phyloP scores from a whole-genome alignment of 2,888 invertebrate genomes.

The Eretmocerus hayati region DNA sequence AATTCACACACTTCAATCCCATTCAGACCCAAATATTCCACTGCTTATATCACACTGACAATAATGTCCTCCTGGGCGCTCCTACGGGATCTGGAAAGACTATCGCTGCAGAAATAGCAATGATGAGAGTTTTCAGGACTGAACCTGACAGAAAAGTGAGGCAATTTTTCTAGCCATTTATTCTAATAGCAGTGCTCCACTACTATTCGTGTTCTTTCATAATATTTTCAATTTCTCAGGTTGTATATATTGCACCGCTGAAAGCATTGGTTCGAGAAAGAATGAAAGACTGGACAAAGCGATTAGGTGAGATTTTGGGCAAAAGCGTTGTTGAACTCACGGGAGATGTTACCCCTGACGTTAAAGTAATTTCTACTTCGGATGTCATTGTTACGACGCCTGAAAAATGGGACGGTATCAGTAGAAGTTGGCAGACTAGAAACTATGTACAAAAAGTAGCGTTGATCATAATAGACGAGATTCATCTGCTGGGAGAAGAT shows the following conservation, averaged over 20 bases:
- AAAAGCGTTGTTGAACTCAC: slow-evolving; percentile 92
- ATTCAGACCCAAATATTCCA: slow-evolving; percentile 98
- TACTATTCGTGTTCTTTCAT: too few relatives aligned
- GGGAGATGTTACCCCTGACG: slow-evolving; percentile 85
- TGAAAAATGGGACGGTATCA: slow-evolving; percentile 99
- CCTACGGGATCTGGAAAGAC: slow-evolving; percentile 98
- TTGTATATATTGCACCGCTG: slow-evolving; percentile 96
- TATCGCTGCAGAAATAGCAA: slow-evolving; percentile 94
- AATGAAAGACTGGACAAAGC: slow-evolving; percentile 87
- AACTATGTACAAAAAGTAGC: slow-evolving; percentile 88
- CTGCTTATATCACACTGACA: slow-evolving; percentile 88
- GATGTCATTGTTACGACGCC: slow-evolving; percentile 98
- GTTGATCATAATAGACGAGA: slow-evolving; percentile 94
- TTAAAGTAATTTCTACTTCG: slow-evolving; percentile 72
- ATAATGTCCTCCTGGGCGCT: slow-evolving; percentile 88
- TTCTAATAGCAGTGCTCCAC: too few relatives aligned
- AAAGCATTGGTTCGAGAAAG: slow-evolving; percentile 96
- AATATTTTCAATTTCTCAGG: slow-evolving; percentile 51
- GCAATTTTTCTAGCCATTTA: too few relatives aligned
- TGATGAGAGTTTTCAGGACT: slow-evolving; percentile 81
- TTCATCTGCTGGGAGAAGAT: slow-evolving; percentile 90
- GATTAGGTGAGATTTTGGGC: slow-evolving; percentile 65
- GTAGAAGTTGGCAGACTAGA: slow-evolving; percentile 95
- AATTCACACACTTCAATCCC: slow-evolving; percentile 93
- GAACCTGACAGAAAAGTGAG: slow-evolving; percentile 70